phyloP scores from a whole-genome alignment of 2,888 invertebrate species.

The Scaptomyza tumidula region DNA sequence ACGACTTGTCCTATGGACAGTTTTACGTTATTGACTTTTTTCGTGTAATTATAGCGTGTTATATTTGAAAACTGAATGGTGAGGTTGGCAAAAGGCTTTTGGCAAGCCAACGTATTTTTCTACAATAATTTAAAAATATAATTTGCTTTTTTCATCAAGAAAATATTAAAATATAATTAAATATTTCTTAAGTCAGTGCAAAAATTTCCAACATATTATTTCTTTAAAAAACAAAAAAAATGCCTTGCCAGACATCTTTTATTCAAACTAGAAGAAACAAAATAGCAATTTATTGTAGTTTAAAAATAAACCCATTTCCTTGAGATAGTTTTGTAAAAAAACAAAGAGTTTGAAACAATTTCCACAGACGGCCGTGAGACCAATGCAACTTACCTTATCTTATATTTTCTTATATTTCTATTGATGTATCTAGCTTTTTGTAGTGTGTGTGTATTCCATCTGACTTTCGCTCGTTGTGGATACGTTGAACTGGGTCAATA shows the following conservation, averaged over 20 bases:
- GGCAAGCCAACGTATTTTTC: conserved; percentile 1
- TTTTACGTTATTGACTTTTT: conserved; percentile 10
- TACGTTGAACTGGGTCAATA: conserved; percentile 64
- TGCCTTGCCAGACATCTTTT: conserved; percentile 51
- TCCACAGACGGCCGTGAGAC: conserved; percentile 54
- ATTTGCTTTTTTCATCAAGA: not conserved
- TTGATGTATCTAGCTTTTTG: conserved; percentile 1
- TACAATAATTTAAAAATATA: conserved; percentile 3
- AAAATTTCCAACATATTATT: conserved; percentile 22
- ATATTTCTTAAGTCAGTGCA: not conserved
- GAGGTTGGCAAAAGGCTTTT: conserved; percentile 13
- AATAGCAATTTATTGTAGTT: conserved; percentile 41
- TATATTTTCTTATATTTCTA: conserved; percentile 12
- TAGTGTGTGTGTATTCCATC: conserved; percentile 26
- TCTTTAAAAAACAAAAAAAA: conserved; percentile 29
- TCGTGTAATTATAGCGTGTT: conserved; percentile 57
- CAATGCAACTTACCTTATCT: conserved; percentile 3
- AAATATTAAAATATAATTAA: not conserved
- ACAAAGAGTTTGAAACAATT: conserved; percentile 1
- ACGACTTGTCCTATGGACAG: conserved; percentile 26
- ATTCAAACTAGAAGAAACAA: conserved; percentile 25
- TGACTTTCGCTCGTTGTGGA: conserved; percentile 19
- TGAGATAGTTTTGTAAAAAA: conserved; percentile 49
- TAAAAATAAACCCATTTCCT: conserved; percentile 25
- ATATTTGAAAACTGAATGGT: conserved; percentile 27